Conservation (phyloP, 2,888 invertebrate genomes). For the Meiosimyza platycephala region DNA sequence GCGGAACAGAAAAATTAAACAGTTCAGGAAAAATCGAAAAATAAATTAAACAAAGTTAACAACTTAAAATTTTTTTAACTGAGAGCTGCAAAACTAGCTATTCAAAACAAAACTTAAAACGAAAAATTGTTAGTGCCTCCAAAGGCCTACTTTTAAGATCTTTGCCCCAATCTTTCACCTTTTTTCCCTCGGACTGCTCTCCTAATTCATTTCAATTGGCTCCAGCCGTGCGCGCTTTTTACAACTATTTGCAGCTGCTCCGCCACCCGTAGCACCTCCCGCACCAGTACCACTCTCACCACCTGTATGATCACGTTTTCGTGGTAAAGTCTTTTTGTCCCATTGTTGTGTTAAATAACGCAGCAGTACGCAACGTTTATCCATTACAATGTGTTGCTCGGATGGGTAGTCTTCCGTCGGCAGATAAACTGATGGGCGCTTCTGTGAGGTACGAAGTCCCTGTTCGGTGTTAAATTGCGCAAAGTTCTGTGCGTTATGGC, state of each 20-base stretch:
- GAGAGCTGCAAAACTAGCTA: background rate
- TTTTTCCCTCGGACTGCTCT: slow-evolving; percentile 26
- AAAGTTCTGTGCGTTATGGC: slow-evolving; percentile 91
- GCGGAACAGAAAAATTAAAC: too few species aligned
- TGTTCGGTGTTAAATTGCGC: slow-evolving; percentile 89
- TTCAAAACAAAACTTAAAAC: background rate
- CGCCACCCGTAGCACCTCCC: slow-evolving; percentile 41
- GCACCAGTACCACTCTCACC: slow-evolving; percentile 44
- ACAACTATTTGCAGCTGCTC: slow-evolving; percentile 52
- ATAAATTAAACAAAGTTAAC: slow-evolving; percentile 12
- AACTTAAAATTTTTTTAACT: slow-evolving; percentile 22
- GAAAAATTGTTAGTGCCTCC: background rate
- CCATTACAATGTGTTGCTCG: slow-evolving; percentile 96
- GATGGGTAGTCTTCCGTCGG: slow-evolving; percentile 93
- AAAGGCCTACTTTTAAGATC: background rate
- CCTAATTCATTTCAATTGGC: slow-evolving; percentile 57
- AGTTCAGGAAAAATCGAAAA: slow-evolving; percentile 12
- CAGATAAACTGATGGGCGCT: slow-evolving; percentile 90
- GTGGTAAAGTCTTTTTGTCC: slow-evolving; percentile 82
- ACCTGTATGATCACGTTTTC: slow-evolving; percentile 59
- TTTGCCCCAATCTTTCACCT: background rate
- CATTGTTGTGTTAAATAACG: slow-evolving; percentile 95
- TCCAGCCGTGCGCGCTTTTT: slow-evolving; percentile 65
- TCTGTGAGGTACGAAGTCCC: slow-evolving; percentile 83
- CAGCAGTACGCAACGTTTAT: slow-evolving; percentile 92